These are phyloP conservation scores for Lethenteron camtschaticum DNA, from an alignment of 2,113 vertebrate genomes.

Conservation along the genomic window DNA sequence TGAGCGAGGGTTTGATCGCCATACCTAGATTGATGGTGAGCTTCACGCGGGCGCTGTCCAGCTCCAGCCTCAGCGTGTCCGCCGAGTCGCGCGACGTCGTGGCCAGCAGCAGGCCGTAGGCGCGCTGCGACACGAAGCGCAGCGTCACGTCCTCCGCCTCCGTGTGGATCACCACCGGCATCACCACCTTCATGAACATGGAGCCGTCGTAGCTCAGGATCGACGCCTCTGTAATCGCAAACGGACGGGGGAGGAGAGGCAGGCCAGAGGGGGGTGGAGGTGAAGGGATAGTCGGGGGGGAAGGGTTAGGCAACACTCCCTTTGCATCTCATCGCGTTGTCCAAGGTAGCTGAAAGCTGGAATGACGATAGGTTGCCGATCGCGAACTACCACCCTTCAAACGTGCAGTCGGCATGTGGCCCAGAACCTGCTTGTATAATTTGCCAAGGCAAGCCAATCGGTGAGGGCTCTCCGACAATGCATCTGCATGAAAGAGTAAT, in stretches of 20 bases:
- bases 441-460: too few relatives aligned
- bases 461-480: too few relatives aligned
- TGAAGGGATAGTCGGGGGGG: not conserved
- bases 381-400: too few relatives aligned
- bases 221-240: slow-evolving; percentile 46
- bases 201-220: slow-evolving; percentile 88
- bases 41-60: slow-evolving; percentile 74
- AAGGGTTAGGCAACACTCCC: not conserved
- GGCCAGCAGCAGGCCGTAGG: slow-evolving; percentile 84
- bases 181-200: slow-evolving; percentile 97
- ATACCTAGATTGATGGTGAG: slow-evolving; percentile 98
- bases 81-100: slow-evolving; percentile 80
- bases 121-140: slow-evolving; percentile 69
- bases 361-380: too few relatives aligned
- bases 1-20: slow-evolving; percentile 10
- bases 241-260: not conserved
- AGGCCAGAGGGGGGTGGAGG: not conserved
- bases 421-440: too few relatives aligned
- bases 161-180: slow-evolving; percentile 85
- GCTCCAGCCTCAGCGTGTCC: slow-evolving; percentile 70
- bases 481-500: too few relatives aligned
- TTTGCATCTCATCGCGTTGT: too few relatives aligned
- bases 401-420: too few relatives aligned
- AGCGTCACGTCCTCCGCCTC: slow-evolving; percentile 83
- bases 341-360: too few relatives aligned